Conservation (phyloP, 2,113 vertebrate species). For the Anser cygnoides region DNA sequence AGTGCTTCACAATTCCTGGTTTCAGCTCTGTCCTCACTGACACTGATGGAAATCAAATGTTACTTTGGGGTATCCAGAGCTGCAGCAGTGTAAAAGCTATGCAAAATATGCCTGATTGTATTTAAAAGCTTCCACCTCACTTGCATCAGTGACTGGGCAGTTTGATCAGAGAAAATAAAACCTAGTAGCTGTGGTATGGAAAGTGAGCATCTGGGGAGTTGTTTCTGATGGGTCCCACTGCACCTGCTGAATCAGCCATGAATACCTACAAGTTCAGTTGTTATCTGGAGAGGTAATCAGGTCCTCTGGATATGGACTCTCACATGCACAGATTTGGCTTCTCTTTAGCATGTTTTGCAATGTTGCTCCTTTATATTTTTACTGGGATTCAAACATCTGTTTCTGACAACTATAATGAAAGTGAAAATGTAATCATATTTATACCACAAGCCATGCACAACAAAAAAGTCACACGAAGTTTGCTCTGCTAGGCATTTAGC, state of each 20-base stretch:
- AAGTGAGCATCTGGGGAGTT: background rate
- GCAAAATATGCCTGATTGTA: background rate
- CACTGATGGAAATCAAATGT: background rate
- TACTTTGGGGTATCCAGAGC: background rate
- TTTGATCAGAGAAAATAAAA: background rate
- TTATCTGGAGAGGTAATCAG: background rate
- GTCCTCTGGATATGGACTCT: background rate
- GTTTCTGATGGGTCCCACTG: background rate
- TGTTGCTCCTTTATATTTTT: background rate
- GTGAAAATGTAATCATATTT: constrained; percentile 17
- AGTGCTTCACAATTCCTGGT: background rate
- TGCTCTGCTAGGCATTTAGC: constrained; percentile 18
- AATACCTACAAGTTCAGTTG: background rate
- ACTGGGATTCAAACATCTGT: background rate
- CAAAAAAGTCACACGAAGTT: constrained; percentile 46
- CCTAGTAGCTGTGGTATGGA: background rate
- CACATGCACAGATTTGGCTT: background rate
- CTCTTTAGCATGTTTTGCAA: background rate
- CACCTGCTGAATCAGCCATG: background rate
- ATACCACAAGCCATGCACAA: background rate
- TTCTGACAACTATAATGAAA: background rate
- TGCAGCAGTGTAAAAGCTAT: background rate
- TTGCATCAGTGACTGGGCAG: background rate
- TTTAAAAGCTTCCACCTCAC: background rate
- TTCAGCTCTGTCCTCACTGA: background rate